phyloP scores from a whole-genome alignment of 2,797 vertebrate species.

The Aplochiton taeniatus region DNA sequence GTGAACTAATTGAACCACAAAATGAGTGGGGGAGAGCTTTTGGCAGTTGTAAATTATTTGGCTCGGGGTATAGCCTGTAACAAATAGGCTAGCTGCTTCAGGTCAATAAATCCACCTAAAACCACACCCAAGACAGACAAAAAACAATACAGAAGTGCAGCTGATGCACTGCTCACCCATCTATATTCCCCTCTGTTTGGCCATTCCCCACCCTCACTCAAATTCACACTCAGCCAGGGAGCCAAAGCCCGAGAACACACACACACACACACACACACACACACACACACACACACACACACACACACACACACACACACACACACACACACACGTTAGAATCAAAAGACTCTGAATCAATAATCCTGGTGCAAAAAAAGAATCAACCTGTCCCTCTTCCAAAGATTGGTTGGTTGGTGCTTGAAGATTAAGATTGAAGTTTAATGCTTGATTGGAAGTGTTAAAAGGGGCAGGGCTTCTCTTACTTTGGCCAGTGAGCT shows the following conservation, averaged over 20 bases:
- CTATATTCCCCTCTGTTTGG: too few species aligned
- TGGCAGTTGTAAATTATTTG: too few species aligned
- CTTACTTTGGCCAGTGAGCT: constrained; percentile 81
- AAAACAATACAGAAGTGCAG: too few species aligned
- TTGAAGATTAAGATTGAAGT: constrained; percentile 57
- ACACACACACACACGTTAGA: constrained; percentile 16
- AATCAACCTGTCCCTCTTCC: constrained; percentile 49
- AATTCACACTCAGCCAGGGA: not conserved
- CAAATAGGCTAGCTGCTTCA: too few species aligned
- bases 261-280: not conserved
- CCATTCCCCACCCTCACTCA: not conserved
- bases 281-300: not conserved
- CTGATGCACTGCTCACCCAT: too few species aligned
- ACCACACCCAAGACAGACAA: too few species aligned
- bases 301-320: not conserved
- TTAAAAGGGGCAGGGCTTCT: constrained; percentile 52
- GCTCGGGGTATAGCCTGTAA: too few species aligned
- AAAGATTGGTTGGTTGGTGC: constrained; percentile 47
- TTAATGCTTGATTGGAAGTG: constrained; percentile 52
- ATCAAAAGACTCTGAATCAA: constrained; percentile 57
- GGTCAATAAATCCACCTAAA: too few species aligned
- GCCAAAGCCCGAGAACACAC: constrained; percentile 31
- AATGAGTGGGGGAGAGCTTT: too few species aligned
- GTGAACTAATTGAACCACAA: not conserved
- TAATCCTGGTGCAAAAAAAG: constrained; percentile 56